Evolutionary conservation across 2,888 invertebrate species (phyloP).

Genomic region (Cristatella mucedo): DNA sequence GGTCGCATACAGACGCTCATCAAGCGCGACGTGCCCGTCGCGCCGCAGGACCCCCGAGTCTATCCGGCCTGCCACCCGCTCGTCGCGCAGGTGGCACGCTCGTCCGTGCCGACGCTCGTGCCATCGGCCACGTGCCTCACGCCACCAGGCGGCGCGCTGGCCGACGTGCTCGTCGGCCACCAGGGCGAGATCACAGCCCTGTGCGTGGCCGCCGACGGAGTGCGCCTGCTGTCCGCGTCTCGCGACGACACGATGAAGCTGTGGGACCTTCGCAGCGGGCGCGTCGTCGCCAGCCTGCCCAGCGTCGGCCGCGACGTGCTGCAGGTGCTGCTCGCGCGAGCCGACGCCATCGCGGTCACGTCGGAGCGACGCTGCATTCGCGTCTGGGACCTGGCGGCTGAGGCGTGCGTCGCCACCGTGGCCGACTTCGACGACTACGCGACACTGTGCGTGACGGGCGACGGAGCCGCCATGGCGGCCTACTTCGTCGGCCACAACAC

Average conservation of each 20-base stretch:
- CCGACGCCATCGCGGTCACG: slow-evolving; percentile 21
- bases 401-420: slow-evolving; percentile 17
- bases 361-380: slow-evolving; percentile 22
- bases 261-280: slow-evolving; percentile 29
- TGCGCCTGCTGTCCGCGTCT: slow-evolving; percentile 25
- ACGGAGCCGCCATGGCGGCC: slow-evolving; percentile 23
- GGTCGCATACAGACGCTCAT: slow-evolving; percentile 36
- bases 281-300: slow-evolving; percentile 22
- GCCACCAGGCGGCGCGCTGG: slow-evolving; percentile 27
- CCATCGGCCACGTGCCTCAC: slow-evolving; percentile 29
- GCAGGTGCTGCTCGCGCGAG: slow-evolving; percentile 10
- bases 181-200: slow-evolving; percentile 28
- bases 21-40: slow-evolving; percentile 21
- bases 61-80: slow-evolving; percentile 25
- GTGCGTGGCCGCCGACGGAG: slow-evolving; percentile 24
- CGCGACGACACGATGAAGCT: slow-evolving; percentile 29
- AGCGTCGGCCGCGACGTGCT: slow-evolving; percentile 24
- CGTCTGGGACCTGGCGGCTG: slow-evolving; percentile 22
- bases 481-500: slow-evolving; percentile 27
- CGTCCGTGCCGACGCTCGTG: slow-evolving; percentile 24
- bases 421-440: slow-evolving; percentile 26
- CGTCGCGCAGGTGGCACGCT: slow-evolving; percentile 19
- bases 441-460: slow-evolving; percentile 20
- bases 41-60: slow-evolving; percentile 26
- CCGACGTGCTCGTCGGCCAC: slow-evolving; percentile 30